phyloP scores from a whole-genome alignment of 2,888 invertebrate species.

The Drepana falcataria region DNA sequence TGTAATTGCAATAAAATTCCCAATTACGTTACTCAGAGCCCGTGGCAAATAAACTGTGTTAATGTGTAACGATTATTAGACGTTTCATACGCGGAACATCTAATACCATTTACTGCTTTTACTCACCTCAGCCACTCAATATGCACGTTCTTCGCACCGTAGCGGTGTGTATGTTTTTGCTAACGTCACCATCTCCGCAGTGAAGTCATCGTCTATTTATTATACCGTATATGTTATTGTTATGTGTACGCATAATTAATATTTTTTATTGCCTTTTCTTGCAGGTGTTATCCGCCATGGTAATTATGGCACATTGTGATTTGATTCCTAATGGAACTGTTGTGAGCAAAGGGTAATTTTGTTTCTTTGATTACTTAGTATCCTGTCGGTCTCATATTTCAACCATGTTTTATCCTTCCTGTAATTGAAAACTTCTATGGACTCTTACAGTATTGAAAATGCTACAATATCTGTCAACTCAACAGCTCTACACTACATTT shows the following conservation, averaged over 20 bases:
- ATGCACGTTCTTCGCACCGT: background rate
- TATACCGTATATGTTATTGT: background rate
- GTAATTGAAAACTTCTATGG: too few relatives aligned
- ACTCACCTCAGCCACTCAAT: background rate
- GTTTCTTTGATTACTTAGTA: background rate
- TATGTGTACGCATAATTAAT: background rate
- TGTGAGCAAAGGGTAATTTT: background rate
- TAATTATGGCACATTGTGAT: background rate
- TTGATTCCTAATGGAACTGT: background rate
- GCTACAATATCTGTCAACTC: background rate
- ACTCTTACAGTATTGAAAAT: too few relatives aligned
- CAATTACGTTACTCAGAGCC: too few relatives aligned
- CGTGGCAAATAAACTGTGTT: too few relatives aligned
- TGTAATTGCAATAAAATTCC: too few relatives aligned
- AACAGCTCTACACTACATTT: background rate
- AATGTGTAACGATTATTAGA: too few relatives aligned
- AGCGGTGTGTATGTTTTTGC: background rate
- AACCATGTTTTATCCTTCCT: too few relatives aligned
- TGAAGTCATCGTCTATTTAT: background rate
- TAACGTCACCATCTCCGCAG: background rate
- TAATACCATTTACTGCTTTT: background rate
- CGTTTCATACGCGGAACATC: background rate
- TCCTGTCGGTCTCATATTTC: too few relatives aligned
- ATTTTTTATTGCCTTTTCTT: background rate
- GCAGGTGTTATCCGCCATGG: conserved; percentile 1